Percentiles rank a stretch among this genome's conserved stretches.
phyloP scores from a whole-genome alignment of 2,797 vertebrate species.

The Telmatherina bonti region DNA sequence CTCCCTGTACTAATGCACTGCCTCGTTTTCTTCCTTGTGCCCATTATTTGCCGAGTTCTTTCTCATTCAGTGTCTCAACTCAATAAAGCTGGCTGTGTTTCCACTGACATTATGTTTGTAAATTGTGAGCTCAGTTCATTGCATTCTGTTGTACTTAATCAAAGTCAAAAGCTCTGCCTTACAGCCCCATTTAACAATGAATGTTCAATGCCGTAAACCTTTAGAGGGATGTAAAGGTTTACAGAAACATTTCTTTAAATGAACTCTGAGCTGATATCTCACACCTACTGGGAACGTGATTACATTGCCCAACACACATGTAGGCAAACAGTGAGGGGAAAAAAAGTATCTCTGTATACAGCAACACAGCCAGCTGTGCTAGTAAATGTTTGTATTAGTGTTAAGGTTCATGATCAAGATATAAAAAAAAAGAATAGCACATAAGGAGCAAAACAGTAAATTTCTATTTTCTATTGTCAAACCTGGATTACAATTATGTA shows the following conservation, averaged over 20 bases:
- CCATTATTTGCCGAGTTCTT: slow-evolving; percentile 46
- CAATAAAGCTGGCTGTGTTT: slow-evolving; percentile 35
- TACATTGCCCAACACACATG: slow-evolving; percentile 32
- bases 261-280: slow-evolving; percentile 36
- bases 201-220: slow-evolving; percentile 7
- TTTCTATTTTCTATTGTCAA: slow-evolving; percentile 28
- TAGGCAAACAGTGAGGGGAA: slow-evolving; percentile 65
- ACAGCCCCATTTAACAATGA: slow-evolving; percentile 32
- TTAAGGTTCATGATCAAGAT: slow-evolving; percentile 9
- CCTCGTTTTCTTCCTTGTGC: slow-evolving; percentile 54
- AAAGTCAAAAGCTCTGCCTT: slow-evolving; percentile 20
- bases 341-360: slow-evolving; percentile 49
- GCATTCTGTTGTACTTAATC: slow-evolving; percentile 29
- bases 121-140: slow-evolving; percentile 24
- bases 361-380: slow-evolving; percentile 33
- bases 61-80: slow-evolving; percentile 31
- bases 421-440: slow-evolving; percentile 21
- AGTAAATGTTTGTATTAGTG: slow-evolving; percentile 31
- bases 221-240: slow-evolving; percentile 37
- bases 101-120: slow-evolving; percentile 24
- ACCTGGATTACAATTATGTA: slow-evolving; percentile 11
- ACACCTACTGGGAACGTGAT: slow-evolving; percentile 14
- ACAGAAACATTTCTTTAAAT: slow-evolving; percentile 55
- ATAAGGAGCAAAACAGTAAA: slow-evolving; percentile 18
- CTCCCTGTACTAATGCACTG: slow-evolving; percentile 47